phyloP scores from a whole-genome alignment of 2,797 vertebrate species.

The Acrossocheilus wenchowensis region DNA sequence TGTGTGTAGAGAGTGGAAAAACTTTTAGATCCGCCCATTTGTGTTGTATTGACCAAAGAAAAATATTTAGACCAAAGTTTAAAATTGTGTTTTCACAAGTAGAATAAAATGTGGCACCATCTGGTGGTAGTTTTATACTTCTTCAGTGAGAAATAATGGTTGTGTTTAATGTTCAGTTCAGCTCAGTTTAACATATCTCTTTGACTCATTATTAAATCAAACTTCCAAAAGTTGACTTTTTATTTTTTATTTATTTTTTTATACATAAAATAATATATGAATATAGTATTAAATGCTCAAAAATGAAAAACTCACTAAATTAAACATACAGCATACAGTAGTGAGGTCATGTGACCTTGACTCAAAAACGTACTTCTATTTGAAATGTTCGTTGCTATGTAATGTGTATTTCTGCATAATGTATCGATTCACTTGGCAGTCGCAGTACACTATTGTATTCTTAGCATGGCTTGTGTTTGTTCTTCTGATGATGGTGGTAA shows the following conservation, averaged over 20 bases:
- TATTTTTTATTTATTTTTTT: neutral
- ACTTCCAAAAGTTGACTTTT: neutral
- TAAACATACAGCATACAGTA: neutral
- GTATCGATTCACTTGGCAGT: neutral
- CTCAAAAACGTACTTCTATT: neutral
- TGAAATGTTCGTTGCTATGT: neutral
- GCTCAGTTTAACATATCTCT: neutral
- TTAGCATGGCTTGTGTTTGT: neutral
- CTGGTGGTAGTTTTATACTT: conserved; percentile 1
- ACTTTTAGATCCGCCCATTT: neutral
- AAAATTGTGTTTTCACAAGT: neutral
- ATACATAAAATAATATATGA: neutral
- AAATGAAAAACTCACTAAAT: neutral
- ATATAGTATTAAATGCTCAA: neutral
- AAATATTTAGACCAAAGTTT: neutral
- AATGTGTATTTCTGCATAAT: neutral
- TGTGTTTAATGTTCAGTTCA: neutral
- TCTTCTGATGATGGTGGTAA: neutral
- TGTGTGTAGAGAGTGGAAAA: neutral
- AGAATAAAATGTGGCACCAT: conserved; percentile 1
- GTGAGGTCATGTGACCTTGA: neutral
- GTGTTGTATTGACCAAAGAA: neutral
- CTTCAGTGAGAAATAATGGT: neutral
- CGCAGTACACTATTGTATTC: neutral
- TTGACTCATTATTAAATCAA: neutral